Conservation (phyloP, 1,140 invertebrate species). For the Drosophila kanapiae region DNA sequence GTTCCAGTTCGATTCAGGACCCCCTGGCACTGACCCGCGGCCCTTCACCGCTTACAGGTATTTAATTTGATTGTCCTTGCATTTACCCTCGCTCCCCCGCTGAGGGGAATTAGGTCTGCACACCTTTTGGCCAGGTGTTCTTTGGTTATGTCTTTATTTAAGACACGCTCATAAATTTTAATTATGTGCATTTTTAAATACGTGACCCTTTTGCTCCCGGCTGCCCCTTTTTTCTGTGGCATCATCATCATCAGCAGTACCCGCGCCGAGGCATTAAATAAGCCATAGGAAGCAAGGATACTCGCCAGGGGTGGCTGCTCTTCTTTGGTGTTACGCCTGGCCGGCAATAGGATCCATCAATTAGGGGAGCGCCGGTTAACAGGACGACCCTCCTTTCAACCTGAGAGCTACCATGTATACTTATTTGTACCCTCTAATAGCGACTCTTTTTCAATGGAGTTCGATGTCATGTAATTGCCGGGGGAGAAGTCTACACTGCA, state of each 20-base stretch:
- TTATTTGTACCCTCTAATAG: constrained; percentile 7
- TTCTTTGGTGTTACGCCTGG: constrained; percentile 7
- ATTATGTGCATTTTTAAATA: constrained; percentile 63
- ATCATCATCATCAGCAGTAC: constrained; percentile 17
- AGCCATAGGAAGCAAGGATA: constrained; percentile 7
- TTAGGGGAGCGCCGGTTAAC: constrained; percentile 25
- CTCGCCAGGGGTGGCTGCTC: constrained; percentile 27
- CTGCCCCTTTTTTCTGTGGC: constrained; percentile 3
- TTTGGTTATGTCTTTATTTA: constrained; percentile 48
- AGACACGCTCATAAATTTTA: constrained; percentile 55
- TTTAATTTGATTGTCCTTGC: constrained; percentile 56
- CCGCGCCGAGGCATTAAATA: constrained; percentile 47
- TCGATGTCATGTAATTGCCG: constrained; percentile 31
- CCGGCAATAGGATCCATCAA: constrained; percentile 28
- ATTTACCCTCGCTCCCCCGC: neutral
- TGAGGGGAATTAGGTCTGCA: constrained; percentile 1
- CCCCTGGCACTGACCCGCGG: neutral
- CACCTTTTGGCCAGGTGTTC: neutral
- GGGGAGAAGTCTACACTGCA: neutral
- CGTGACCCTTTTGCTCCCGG: constrained; percentile 41
- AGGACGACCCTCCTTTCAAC: neutral
- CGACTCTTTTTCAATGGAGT: constrained; percentile 11
- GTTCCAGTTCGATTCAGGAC: constrained; percentile 25
- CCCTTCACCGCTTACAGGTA: constrained; percentile 28
- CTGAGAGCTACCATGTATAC: neutral